phyloP scores from a whole-genome alignment of 1,140 invertebrate genomes.

The Microvelia longipes region DNA sequence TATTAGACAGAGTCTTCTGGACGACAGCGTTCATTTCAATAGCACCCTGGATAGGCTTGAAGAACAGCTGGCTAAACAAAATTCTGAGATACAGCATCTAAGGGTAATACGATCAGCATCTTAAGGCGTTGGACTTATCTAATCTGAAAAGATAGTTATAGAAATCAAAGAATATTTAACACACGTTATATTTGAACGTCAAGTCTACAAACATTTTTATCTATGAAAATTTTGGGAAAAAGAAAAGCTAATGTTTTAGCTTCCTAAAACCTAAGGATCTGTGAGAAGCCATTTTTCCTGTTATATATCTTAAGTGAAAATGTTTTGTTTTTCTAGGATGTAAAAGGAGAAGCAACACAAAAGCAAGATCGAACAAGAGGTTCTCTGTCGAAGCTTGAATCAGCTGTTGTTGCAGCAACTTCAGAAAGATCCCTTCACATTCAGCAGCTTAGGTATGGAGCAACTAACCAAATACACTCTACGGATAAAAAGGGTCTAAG shows the following conservation, averaged over 20 bases:
- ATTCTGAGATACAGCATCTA: conserved; percentile 50
- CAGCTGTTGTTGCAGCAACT: conserved; percentile 33
- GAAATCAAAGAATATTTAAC: no score
- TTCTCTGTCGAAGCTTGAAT: conserved; percentile 46
- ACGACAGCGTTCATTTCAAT: conserved; percentile 39
- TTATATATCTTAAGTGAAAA: no score
- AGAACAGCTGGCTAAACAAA: conserved; percentile 44
- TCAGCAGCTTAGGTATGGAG: conserved; percentile 30
- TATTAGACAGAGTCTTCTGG: conserved; percentile 43
- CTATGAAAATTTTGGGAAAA: no score
- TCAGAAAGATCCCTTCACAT: conserved; percentile 40
- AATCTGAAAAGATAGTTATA: no score
- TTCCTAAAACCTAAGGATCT: no score
- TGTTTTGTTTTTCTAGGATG: conserved; percentile 30
- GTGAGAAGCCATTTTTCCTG: no score
- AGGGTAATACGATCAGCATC: conserved; percentile 32
- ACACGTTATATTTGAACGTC: no score
- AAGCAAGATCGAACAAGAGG: conserved; percentile 47
- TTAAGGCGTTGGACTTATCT: no score
- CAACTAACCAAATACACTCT: no score
- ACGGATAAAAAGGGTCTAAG: no score
- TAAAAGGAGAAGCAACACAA: conserved; percentile 49
- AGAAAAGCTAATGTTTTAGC: no score
- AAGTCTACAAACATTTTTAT: no score
- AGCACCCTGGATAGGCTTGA: conserved; percentile 50